Base-by-base conservation (phyloP, 1,140 invertebrate genomes). In the Drosophila varians region DNA sequence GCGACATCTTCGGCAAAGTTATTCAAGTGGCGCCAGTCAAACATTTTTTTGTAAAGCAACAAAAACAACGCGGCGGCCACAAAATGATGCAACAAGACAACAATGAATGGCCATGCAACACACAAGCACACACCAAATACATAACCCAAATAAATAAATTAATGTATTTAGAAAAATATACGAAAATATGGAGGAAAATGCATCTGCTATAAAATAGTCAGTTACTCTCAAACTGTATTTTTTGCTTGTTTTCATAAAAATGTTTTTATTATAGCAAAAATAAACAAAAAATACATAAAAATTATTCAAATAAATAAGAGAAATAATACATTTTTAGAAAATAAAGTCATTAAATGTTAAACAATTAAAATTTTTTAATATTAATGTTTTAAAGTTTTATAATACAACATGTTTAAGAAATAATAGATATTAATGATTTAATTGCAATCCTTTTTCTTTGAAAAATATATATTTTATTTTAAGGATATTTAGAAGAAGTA, bases 11-110 rank as follows among this genome's bases (percentile, higher is more conserved):
- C 77, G 62, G 60, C 62, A 65, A 86, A 84, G 80, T 86, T 84
- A 84, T 84, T 84, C 80, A 84, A 84, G 80, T 84, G 80, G 80
- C 80, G 80, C 80, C 80, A 84, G 80, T 80, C 82, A 84, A 84
- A 84, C 79, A 84, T 84, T 84, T 84, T 84, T 78, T 78, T 12
- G 16, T 38, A n/a, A n/a, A n/a, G 34, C 43, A 60, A 8, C 23
- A 52, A 16, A 3, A 36, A 62, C 43, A 19, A 36, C n/a, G n/a
- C 34, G 5, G 34, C 34, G 34, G 40, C 43, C 52, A 60, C 60
- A 61, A 76, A 38, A 36, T 55, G 40, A 42, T 47, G 58, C 54
- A 52, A 58, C 46, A 61, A 65, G 61, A 60, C 75, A 53, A 55
- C 57, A 73, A 66, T 65, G 62, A 66, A 66, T 66, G 62, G 62